Conservation (phyloP, 2,888 invertebrate species). For the Uloborus plumipes region DNA sequence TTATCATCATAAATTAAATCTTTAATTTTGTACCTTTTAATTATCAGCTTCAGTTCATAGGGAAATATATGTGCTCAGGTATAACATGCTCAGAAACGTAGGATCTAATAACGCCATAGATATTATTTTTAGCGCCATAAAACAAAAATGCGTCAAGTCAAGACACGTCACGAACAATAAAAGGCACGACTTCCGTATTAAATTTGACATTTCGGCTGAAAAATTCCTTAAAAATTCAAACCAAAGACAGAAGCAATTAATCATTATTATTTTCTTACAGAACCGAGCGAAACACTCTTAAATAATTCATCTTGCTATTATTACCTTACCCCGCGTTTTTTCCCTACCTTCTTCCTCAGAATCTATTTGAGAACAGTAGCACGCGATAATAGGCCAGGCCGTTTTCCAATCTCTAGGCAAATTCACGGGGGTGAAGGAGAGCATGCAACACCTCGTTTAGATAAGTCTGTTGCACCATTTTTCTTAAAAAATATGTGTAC, state of each 20-base stretch:
- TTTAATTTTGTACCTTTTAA: no score
- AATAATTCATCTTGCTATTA: constrained; percentile 7
- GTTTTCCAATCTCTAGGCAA: neutral
- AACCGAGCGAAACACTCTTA: no score
- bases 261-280: no score
- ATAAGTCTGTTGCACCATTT: constrained; percentile 13
- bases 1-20: no score
- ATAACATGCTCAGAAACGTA: no score
- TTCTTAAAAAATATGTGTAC: constrained; percentile 28
- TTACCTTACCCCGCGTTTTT: neutral
- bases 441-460: neutral
- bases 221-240: constrained; percentile 6
- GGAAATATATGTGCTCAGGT: no score
- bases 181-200: neutral
- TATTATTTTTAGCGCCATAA: no score
- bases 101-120: no score
- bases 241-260: no score
- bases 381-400: constrained; percentile 2
- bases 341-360: constrained; percentile 6
- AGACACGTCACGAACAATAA: no score
- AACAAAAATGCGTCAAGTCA: no score
- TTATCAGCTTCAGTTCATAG: no score
- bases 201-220: constrained; percentile 20
- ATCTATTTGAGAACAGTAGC: neutral
- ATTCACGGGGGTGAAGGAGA: neutral